A percentile compares a stretch with the other conserved stretches of the same genome.
Conservation (phyloP, 2,888 invertebrate genomes). For the Heterodera filipjevi region DNA sequence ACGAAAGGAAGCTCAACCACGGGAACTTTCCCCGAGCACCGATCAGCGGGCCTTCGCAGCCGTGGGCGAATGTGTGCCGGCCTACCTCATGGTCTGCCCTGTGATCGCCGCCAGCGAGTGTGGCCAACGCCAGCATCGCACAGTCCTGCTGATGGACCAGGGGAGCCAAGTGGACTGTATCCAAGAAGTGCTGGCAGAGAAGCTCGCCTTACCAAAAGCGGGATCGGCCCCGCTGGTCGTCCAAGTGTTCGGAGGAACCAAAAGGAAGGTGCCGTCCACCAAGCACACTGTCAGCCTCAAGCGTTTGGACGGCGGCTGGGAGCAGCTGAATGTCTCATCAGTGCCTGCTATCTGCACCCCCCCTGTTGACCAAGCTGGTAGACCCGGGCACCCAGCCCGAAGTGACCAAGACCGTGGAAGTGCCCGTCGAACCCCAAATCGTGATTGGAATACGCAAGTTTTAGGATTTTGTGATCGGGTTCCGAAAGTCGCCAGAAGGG, state of each 20-base stretch:
- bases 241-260: slow-evolving; percentile 1
- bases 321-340: background rate
- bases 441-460: slow-evolving; percentile 11
- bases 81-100: background rate
- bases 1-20: background rate
- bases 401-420: background rate
- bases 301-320: slow-evolving; percentile 8
- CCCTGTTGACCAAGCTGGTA: background rate
- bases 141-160: background rate
- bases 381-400: background rate
- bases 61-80: background rate
- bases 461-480: background rate
- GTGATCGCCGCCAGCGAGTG: background rate
- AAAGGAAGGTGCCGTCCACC: background rate
- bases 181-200: background rate
- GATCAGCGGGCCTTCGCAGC: background rate
- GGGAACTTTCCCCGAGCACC: background rate
- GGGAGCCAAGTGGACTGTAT: background rate
- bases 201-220: background rate
- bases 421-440: background rate
- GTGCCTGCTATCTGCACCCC: background rate
- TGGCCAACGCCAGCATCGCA: background rate
- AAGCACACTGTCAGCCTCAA: background rate
- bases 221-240: background rate
- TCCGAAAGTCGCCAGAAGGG: background rate